Evolutionary conservation across 2,113 vertebrate species (phyloP).

Genomic region (Bolborhynchus lineola): DNA sequence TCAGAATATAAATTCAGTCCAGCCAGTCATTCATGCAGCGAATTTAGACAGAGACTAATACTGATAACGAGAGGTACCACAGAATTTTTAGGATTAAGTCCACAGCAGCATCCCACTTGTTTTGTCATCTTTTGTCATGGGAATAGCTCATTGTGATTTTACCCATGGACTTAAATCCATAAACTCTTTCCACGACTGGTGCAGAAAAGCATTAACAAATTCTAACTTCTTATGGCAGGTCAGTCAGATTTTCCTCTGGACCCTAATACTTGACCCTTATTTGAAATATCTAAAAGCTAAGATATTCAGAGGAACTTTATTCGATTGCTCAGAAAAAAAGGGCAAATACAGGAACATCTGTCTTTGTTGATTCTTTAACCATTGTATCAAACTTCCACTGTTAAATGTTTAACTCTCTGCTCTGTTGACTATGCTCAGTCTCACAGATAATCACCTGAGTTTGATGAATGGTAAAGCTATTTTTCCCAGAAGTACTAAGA

Average conservation of each 20-base stretch:
- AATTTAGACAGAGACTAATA: background rate
- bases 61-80: background rate
- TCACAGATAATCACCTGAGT: background rate
- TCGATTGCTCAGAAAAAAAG: background rate
- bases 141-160: fast-evolving
- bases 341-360: background rate
- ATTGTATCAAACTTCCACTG: background rate
- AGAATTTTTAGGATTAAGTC: background rate
- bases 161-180: background rate
- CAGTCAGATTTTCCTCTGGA: background rate
- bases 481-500: background rate
- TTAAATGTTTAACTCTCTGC: background rate
- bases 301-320: background rate
- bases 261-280: background rate
- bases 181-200: background rate
- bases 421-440: background rate
- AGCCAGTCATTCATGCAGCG: background rate
- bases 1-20: background rate
- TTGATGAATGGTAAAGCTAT: background rate
- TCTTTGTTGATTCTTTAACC: background rate
- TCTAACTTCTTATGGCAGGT: background rate
- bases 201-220: background rate
- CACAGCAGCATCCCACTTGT: background rate
- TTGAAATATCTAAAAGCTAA: background rate
- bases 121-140: background rate